Conservation (phyloP, 2,888 invertebrate genomes). For the Cartodere bifasciata region DNA sequence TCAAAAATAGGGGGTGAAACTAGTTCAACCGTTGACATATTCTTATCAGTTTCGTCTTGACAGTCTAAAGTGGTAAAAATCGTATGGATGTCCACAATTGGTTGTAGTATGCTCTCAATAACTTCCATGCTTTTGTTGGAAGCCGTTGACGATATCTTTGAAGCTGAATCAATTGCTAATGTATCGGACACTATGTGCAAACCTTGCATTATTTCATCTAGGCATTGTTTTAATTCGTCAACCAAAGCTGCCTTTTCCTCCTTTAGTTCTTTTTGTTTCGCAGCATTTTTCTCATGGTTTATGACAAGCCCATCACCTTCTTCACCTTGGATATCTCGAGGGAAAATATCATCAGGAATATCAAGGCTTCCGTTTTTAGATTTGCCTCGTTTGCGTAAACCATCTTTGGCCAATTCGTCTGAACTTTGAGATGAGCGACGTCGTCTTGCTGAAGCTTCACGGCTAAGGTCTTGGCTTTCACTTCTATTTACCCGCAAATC, state of each 20-base stretch:
- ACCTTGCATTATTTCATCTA: slow-evolving; percentile 41
- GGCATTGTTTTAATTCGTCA: slow-evolving; percentile 28
- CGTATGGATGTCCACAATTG: slow-evolving; percentile 50
- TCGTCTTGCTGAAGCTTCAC: slow-evolving; percentile 24
- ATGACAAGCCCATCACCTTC: slow-evolving; percentile 44
- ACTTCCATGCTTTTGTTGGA: slow-evolving; percentile 55
- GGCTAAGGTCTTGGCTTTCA: slow-evolving; percentile 36
- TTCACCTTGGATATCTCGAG: slow-evolving; percentile 42
- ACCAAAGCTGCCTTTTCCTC: slow-evolving; percentile 26
- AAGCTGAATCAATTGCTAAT: slow-evolving; percentile 48
- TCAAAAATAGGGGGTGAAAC: slow-evolving; percentile 46
- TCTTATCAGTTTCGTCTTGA: slow-evolving; percentile 32
- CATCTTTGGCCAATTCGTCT: slow-evolving; percentile 40
- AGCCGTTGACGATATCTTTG: slow-evolving; percentile 53
- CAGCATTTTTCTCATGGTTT: slow-evolving; percentile 36
- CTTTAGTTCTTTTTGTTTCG: slow-evolving; percentile 34
- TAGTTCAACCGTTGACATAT: slow-evolving; percentile 42
- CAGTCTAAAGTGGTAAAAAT: slow-evolving; percentile 42
- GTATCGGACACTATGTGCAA: slow-evolving; percentile 51
- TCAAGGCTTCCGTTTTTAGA: slow-evolving; percentile 34
- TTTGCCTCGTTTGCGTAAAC: slow-evolving; percentile 19
- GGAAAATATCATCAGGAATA: slow-evolving; percentile 30
- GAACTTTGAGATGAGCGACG: slow-evolving; percentile 27
- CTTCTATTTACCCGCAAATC: slow-evolving; percentile 33
- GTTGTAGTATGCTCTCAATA: slow-evolving; percentile 46